Evolutionary conservation across 1,140 invertebrate genomes (phyloP).

Genomic region (Chlorops oryzae): DNA sequence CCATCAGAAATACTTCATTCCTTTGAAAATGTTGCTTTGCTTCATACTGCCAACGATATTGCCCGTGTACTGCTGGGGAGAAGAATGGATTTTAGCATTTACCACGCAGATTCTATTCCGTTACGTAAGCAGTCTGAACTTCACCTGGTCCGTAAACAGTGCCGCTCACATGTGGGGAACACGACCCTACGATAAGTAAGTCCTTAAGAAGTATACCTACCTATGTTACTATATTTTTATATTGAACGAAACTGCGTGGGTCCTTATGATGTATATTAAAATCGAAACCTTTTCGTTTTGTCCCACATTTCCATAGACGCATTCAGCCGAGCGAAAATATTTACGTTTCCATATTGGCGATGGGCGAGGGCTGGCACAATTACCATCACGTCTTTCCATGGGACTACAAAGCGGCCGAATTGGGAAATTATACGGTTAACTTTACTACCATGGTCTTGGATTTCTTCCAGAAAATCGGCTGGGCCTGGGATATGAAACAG

Average conservation of each 20-base stretch:
- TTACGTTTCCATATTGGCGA: conserved; percentile 54
- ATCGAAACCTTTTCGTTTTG: not conserved
- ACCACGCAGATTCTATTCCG: conserved; percentile 60
- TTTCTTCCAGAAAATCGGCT: conserved; percentile 68
- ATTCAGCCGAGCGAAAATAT: conserved; percentile 61
- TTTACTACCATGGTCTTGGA: conserved; percentile 59
- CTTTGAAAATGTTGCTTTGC: conserved; percentile 63
- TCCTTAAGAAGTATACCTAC: too few species aligned
- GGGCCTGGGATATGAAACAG: conserved; percentile 70
- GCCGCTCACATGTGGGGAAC: conserved; percentile 45
- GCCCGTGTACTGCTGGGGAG: conserved; percentile 69
- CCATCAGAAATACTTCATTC: conserved; percentile 67
- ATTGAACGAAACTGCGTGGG: too few species aligned
- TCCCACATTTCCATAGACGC: conserved; percentile 49
- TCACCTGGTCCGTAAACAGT: conserved; percentile 82
- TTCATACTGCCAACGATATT: conserved; percentile 73
- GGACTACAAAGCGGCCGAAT: conserved; percentile 63
- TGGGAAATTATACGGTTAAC: conserved; percentile 49
- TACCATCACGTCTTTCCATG: conserved; percentile 90
- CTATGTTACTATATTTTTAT: too few species aligned
- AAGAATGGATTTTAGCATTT: conserved; percentile 57
- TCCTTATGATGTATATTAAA: not conserved
- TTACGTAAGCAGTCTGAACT: conserved; percentile 72
- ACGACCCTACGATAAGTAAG: conserved; percentile 49
- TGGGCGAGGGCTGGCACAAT: conserved; percentile 82